Percentiles rank a stretch among this genome's conserved stretches.
phyloP scores from a whole-genome alignment of 2,113 vertebrate genomes.

The Oreochromis spilurus region DNA sequence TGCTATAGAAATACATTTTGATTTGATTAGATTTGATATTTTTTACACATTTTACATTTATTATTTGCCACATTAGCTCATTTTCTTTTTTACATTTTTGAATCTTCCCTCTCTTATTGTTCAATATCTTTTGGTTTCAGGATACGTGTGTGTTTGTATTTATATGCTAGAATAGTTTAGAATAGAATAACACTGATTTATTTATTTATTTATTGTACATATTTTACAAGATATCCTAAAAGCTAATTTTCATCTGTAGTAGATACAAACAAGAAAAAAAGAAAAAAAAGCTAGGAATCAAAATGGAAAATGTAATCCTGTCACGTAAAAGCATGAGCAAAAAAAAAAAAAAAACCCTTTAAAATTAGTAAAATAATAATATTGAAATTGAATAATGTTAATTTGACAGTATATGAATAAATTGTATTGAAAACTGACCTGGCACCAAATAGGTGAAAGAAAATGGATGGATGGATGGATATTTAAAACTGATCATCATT shows the following conservation, averaged over 20 bases:
- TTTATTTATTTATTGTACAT: neutral
- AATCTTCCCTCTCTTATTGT: neutral
- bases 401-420: neutral
- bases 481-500: too few species aligned
- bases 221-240: neutral
- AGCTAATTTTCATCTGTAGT: neutral
- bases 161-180: neutral
- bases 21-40: neutral
- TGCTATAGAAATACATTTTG: too few species aligned
- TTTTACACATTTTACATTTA: neutral
- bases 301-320: neutral
- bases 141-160: neutral
- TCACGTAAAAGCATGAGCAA: neutral
- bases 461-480: too few species aligned
- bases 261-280: neutral
- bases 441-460: too few species aligned
- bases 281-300: neutral
- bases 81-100: neutral
- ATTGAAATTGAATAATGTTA: neutral
- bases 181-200: neutral
- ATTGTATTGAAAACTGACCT: neutral
- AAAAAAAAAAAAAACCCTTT: fast-evolving
- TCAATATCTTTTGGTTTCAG: neutral
- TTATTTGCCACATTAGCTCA: neutral
- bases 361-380: neutral